phyloP scores from a whole-genome alignment of 2,888 invertebrate species.

The Osedax fenrisi region DNA sequence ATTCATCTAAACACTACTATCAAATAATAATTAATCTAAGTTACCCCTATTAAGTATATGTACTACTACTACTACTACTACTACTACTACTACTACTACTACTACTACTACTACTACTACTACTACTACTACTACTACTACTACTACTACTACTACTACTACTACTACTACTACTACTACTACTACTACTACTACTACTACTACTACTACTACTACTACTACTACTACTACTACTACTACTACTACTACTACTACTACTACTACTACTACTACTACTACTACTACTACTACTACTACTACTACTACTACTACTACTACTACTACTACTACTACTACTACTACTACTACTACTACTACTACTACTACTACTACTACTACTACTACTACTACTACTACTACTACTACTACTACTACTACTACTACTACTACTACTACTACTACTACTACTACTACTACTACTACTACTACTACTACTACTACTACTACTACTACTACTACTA shows the following conservation, averaged over 20 bases:
- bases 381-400: background rate
- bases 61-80: slow-evolving; percentile 16
- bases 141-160: slow-evolving; percentile 4
- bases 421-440: slow-evolving; percentile 16
- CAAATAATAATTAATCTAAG: too few relatives aligned
- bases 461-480: slow-evolving; percentile 16
- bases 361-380: slow-evolving; percentile 7
- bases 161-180: background rate
- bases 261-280: slow-evolving; percentile 1
- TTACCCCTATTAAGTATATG: too few relatives aligned
- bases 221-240: background rate
- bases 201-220: background rate
- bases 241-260: background rate
- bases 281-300: background rate
- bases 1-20: too few relatives aligned
- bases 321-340: background rate
- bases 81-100: slow-evolving; percentile 16
- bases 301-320: background rate
- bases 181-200: background rate
- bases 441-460: slow-evolving; percentile 16
- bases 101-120: slow-evolving; percentile 16
- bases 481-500: slow-evolving; percentile 4
- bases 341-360: background rate
- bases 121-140: slow-evolving; percentile 11
- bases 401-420: background rate